phyloP scores from a whole-genome alignment of 2,888 invertebrate genomes.

The Latrodectus hesperus region DNA sequence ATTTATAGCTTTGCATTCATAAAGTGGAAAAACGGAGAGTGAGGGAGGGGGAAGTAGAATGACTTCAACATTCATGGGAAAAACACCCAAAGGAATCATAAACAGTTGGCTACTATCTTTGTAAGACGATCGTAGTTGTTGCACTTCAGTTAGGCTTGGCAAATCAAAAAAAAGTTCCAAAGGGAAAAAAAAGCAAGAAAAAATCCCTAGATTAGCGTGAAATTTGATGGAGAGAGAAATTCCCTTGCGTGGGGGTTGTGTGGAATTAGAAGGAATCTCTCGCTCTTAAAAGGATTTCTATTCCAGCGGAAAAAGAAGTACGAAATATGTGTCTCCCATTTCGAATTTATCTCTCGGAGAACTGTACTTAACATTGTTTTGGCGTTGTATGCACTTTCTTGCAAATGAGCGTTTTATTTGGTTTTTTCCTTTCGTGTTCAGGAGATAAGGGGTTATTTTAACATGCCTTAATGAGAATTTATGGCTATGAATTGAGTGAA shows the following conservation, averaged over 20 bases:
- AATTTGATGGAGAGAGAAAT: not conserved
- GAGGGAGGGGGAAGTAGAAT: not conserved
- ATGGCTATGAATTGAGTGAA: not conserved
- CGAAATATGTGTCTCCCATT: not conserved
- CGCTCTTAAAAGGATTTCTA: not conserved
- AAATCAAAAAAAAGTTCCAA: not conserved
- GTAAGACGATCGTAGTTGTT: not conserved
- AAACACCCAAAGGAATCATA: constrained; percentile 3
- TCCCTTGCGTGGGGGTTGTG: not conserved
- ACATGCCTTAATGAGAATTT: not conserved
- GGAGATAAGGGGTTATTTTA: constrained; percentile 4
- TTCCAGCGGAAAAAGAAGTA: not conserved
- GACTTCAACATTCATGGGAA: not conserved
- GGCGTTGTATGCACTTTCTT: no score
- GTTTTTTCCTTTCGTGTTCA: no score
- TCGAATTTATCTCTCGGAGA: not conserved
- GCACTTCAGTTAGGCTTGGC: not conserved
- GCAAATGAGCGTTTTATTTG: no score
- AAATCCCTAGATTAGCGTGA: constrained; percentile 3
- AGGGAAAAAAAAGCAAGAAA: not conserved
- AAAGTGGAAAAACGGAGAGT: not conserved
- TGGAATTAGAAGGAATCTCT: not conserved
- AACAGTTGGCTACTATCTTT: not conserved
- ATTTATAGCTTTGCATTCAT: constrained; percentile 1
- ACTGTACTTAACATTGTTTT: no score